phyloP scores from a whole-genome alignment of 1,140 invertebrate genomes.

The Leguminivora glycinivorella region DNA sequence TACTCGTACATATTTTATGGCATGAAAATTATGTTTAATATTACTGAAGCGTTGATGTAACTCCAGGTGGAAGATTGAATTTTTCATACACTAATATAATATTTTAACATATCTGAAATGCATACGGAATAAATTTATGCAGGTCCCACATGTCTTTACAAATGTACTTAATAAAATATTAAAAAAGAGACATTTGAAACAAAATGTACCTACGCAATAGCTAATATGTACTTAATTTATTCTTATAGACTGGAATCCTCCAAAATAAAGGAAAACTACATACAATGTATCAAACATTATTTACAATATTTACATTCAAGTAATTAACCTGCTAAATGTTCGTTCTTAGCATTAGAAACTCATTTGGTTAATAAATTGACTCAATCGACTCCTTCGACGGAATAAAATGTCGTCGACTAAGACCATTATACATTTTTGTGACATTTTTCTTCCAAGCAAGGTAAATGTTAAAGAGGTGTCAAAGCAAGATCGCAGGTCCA shows the following conservation, averaged over 20 bases:
- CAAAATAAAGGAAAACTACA: neutral
- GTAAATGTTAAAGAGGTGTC: neutral
- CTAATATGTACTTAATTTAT: neutral
- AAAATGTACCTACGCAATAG: neutral
- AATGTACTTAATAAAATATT: neutral
- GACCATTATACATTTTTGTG: neutral
- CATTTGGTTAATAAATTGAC: conserved; percentile 2
- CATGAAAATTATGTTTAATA: neutral
- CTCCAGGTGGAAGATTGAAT: neutral
- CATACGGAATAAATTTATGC: neutral
- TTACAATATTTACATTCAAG: no score
- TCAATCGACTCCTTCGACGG: neutral
- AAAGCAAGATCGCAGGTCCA: conserved; percentile 1
- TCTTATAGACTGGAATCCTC: neutral
- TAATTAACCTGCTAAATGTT: conserved; percentile 3
- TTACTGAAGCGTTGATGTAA: neutral
- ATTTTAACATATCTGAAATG: neutral
- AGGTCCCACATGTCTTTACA: neutral
- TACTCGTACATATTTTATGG: neutral
- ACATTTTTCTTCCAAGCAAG: neutral
- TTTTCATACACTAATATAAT: neutral
- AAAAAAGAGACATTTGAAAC: neutral
- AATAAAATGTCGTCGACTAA: neutral
- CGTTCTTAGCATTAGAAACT: neutral
- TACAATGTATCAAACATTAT: neutral